Conservation (phyloP, 2,113 vertebrate species). For the Phylloscopus trochilus region DNA sequence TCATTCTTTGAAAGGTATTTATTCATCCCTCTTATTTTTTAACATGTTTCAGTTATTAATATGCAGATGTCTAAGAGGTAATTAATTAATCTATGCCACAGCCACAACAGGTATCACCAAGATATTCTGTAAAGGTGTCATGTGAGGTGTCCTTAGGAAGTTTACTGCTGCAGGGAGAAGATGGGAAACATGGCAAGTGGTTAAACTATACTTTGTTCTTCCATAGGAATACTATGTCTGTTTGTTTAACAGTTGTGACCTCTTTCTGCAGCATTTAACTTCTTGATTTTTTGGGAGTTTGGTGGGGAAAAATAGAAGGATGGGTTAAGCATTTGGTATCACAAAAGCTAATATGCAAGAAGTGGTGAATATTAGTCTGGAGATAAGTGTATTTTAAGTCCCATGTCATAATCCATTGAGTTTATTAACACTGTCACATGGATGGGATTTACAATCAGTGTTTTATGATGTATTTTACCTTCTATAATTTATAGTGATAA, state of each 20-base stretch:
- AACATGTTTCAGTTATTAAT: neutral
- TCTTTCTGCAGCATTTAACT: neutral
- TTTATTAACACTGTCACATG: constrained; percentile 42
- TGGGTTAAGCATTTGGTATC: neutral
- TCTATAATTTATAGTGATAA: constrained; percentile 11
- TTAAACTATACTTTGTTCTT: neutral
- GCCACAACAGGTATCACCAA: neutral
- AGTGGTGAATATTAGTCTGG: neutral
- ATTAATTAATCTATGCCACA: neutral
- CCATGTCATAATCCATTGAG: neutral
- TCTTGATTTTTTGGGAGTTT: neutral
- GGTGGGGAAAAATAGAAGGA: neutral
- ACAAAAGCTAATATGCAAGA: neutral
- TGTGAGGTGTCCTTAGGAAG: neutral
- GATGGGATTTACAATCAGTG: constrained; percentile 12
- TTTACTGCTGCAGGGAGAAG: neutral
- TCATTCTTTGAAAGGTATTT: neutral
- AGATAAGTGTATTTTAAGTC: neutral
- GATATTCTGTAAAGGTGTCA: neutral
- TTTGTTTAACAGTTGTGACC: neutral
- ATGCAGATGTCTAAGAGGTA: neutral
- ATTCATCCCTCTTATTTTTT: neutral
- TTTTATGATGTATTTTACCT: constrained; percentile 3
- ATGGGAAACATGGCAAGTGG: neutral
- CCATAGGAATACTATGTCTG: neutral